Evolutionary conservation across 2,113 vertebrate species (phyloP).

Genomic region (Cheirogaleus medius): DNA sequence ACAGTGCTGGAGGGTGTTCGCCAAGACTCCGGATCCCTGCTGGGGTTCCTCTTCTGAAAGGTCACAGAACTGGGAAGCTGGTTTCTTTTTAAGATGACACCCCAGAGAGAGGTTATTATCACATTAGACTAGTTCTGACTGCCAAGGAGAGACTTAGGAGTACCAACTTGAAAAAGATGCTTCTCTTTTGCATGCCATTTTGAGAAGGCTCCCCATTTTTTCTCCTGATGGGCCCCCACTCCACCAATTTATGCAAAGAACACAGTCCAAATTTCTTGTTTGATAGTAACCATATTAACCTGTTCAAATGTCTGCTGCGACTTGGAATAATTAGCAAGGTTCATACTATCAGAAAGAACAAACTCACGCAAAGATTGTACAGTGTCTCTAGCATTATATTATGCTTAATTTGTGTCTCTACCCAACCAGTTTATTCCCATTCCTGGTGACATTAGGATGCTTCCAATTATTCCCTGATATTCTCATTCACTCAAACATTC

Average conservation of each 20-base stretch:
- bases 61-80: constrained; percentile 30
- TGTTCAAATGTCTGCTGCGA: not conserved
- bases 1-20: constrained; percentile 41
- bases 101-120: constrained; percentile 57
- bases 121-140: constrained; percentile 42
- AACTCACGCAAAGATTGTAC: not conserved
- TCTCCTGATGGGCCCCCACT: not conserved
- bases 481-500: not conserved
- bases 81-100: constrained; percentile 59
- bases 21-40: constrained; percentile 12
- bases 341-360: not conserved
- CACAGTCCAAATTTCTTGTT: not conserved
- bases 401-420: not conserved
- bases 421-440: not conserved
- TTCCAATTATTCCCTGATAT: not conserved
- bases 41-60: constrained; percentile 44
- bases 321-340: not conserved
- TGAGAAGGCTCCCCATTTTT: not conserved
- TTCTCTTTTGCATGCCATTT: constrained; percentile 18
- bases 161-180: not conserved
- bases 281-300: not conserved
- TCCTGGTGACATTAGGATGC: not conserved
- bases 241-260: not conserved
- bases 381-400: not conserved
- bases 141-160: not conserved